These are phyloP conservation scores for Ophthalmolycus amberensis DNA, from an alignment of 2,113 vertebrate genomes.

Conservation along the genomic window DNA sequence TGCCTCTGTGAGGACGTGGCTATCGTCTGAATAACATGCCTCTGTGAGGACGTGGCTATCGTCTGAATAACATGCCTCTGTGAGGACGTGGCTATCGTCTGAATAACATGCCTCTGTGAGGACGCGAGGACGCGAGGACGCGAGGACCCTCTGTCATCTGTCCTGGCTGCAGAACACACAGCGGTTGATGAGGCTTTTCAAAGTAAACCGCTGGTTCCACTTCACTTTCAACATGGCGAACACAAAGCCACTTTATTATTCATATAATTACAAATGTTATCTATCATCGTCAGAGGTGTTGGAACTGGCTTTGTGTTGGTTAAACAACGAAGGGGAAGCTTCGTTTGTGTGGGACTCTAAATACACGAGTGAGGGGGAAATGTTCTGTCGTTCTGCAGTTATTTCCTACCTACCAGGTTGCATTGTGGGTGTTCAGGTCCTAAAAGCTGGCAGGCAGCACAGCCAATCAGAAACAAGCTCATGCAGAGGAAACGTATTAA, in stretches of 20 bases:
- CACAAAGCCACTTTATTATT: neutral
- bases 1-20: no score
- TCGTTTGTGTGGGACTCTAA: neutral
- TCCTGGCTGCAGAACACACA: conserved; percentile 22
- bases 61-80: no score
- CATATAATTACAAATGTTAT: neutral
- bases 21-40: no score
- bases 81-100: conserved; percentile 17
- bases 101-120: no score
- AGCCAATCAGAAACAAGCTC: conserved; percentile 15
- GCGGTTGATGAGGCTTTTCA: conserved; percentile 2
- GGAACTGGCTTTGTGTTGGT: neutral
- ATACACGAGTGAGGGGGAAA: neutral
- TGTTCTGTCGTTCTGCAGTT: neutral
- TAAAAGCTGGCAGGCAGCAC: neutral
- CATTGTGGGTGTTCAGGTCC: neutral
- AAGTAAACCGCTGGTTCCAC: neutral
- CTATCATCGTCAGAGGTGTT: neutral
- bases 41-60: no score
- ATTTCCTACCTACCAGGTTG: neutral
- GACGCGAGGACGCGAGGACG: no score
- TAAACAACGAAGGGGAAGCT: neutral
- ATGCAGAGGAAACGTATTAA: conserved; percentile 6
- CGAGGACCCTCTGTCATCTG: neutral
- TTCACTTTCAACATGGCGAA: neutral